phyloP scores from a whole-genome alignment of 2,113 vertebrate species.

The Periophthalmodon schlosseri region DNA sequence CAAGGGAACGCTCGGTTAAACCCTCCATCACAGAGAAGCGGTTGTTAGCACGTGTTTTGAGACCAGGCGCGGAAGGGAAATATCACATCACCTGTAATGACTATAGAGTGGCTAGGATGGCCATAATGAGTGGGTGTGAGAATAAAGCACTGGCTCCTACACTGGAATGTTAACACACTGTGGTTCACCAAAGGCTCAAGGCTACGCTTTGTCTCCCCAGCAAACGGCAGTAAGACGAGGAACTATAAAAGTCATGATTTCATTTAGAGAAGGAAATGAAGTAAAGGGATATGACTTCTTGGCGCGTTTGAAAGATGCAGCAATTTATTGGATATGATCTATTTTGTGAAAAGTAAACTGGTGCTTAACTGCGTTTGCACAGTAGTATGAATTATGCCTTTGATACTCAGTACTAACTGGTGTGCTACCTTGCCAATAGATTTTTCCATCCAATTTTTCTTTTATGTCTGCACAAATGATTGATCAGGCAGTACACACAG shows the following conservation, averaged over 20 bases:
- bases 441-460: not conserved
- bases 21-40: constrained; percentile 30
- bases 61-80: constrained; percentile 35
- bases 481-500: not conserved
- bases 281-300: constrained; percentile 33
- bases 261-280: constrained; percentile 25
- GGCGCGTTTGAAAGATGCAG: constrained; percentile 25
- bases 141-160: constrained; percentile 30
- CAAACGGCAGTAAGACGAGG: constrained; percentile 25
- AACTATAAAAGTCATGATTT: constrained; percentile 42
- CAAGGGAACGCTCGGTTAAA: constrained; percentile 46
- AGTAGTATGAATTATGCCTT: not conserved
- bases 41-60: constrained; percentile 46
- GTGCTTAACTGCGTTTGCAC: not conserved
- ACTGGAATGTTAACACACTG: constrained; percentile 43
- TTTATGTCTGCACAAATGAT: not conserved
- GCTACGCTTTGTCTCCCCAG: constrained; percentile 42
- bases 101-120: constrained; percentile 33
- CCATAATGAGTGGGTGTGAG: constrained; percentile 48
- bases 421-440: not conserved
- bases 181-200: constrained; percentile 40
- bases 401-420: not conserved
- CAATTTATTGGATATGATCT: constrained; percentile 19
- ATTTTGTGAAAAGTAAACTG: constrained; percentile 9
- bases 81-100: constrained; percentile 56